These are phyloP conservation scores for Xestobium rufovillosum DNA, from an alignment of 2,888 invertebrate species.

Conservation along the genomic window DNA sequence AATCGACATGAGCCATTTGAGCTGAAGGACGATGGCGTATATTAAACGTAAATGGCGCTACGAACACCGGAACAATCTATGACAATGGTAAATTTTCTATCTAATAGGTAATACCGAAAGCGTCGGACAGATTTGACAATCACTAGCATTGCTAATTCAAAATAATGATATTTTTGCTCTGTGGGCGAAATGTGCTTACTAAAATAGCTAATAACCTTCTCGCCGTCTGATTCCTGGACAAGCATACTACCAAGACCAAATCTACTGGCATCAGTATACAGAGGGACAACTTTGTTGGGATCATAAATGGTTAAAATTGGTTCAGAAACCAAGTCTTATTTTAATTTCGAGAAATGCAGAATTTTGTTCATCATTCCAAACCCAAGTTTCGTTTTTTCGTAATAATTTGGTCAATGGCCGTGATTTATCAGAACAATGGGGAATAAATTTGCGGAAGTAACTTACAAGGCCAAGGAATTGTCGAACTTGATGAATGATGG, in stretches of 20 bases:
- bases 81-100: too few relatives aligned
- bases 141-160: too few relatives aligned
- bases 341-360: not conserved
- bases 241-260: not conserved
- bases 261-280: not conserved
- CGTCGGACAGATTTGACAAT: too few relatives aligned
- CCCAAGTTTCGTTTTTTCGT: not conserved
- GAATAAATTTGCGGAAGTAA: constrained; percentile 7
- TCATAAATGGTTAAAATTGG: constrained; percentile 1
- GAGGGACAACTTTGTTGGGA: not conserved
- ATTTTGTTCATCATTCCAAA: not conserved
- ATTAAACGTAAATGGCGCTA: not conserved
- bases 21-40: not conserved
- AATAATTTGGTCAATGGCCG: too few relatives aligned
- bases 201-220: not conserved
- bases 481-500: not conserved
- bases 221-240: not conserved
- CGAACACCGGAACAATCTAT: not conserved
- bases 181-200: too few relatives aligned
- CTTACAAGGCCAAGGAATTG: constrained; percentile 2
- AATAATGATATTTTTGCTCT: too few relatives aligned
- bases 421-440: too few relatives aligned
- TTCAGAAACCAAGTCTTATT: not conserved
- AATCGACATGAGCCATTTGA: too few relatives aligned
- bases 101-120: too few relatives aligned